Base-by-base conservation (phyloP, 2,797 vertebrate genomes). In the Sardinella longiceps region DNA sequence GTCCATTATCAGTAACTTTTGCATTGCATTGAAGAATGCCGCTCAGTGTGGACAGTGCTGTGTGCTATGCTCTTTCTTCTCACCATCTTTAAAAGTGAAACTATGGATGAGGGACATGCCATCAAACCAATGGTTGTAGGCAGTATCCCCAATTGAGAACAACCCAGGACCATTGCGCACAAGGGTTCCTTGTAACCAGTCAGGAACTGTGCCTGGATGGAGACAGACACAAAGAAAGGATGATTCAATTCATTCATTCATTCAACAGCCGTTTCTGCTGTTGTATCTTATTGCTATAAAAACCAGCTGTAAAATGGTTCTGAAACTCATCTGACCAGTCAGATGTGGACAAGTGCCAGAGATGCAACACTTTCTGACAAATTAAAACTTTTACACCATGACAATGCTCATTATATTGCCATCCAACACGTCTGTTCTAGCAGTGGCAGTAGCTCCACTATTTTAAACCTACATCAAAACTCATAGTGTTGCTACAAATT, bases 111-210 rank as follows among this genome's bases (percentile, higher is more conserved):
- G 89, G 18, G 98, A 93, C 95, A 99, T 91, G 82, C 98, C 98
- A 53, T 99, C 98, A 82, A 98, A 99, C 97, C 98, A 99, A 89
- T 99, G 98, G 84, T 96, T 95, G 83, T 98, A 99, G 12, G 87
- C 93, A 20, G 92, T 97, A 0, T 97, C 96, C 4, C 98, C 98
- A 46, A 99, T 85, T 0, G 92, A 93, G 89, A 99, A 97, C 90
- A 97, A 95, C 15, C 98, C 98, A 0, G 98, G 98, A n/a, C 98
- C 98, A 39, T 98, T 99, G 15, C 98, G 96, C 74, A 99, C 88
- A 82, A 99, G 95, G 0, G 92, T 96, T 15, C 98, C 98, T 28
- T 95, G 95, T 85, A 99, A 89, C 98, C 98, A 99, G 23, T 87
- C 30, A 82, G 98, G 98, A 63, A 99, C 90, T n/a, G 1, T 88